Base-by-base conservation (phyloP, 37 sponge, comb jelly and placozoan species). In the Aplysina aerophoba region DNA sequence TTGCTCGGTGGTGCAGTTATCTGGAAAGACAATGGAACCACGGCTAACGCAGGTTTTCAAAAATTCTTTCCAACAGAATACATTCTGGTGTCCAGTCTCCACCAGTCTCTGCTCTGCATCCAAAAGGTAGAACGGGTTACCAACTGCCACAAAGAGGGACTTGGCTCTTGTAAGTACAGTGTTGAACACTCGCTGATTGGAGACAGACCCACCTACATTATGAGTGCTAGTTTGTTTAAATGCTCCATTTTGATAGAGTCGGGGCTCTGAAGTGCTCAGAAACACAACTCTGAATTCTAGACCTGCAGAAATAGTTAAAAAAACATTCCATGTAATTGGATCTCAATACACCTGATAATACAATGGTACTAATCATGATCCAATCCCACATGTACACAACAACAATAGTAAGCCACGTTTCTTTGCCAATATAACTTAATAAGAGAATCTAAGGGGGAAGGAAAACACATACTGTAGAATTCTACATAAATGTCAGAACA, bases 61-160 rank as follows among this genome's bases (percentile, higher is more conserved):
- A 81, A 84, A 92, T 57, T 86, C 88, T 31, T 54, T 89, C 93
- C 93, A 92, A 63, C 93, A 92, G 5, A 73, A n/a, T 31, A 40
- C 73, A 20, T 21, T 34, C 4, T 79, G 34, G 19, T 84, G 63
- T 40, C 41, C 61, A 30, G 53, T 36, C 15, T 35, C 11, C 12
- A 35, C 65, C 80, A 89, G 80, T 4, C 53, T 25, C 35, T 86
- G 28, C 63, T 92, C 93, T 24, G 63, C 62, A 19, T 60, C 35
- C 24, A 92, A 77, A 0, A 92, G 74, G 22, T 81, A 60, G 73
- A 86, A 86, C 0, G 93, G 93, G 56, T 92, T 92, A 14, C 93
- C 93, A 53, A 89, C 84, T 62, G 58, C 74, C 31, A 92, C 89
- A 30, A 92, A 89, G 15, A 92, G 84, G 14, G 86, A 89, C 36